phyloP scores from a whole-genome alignment of 2,888 invertebrate species.

The Hypselothyrea guttata region DNA sequence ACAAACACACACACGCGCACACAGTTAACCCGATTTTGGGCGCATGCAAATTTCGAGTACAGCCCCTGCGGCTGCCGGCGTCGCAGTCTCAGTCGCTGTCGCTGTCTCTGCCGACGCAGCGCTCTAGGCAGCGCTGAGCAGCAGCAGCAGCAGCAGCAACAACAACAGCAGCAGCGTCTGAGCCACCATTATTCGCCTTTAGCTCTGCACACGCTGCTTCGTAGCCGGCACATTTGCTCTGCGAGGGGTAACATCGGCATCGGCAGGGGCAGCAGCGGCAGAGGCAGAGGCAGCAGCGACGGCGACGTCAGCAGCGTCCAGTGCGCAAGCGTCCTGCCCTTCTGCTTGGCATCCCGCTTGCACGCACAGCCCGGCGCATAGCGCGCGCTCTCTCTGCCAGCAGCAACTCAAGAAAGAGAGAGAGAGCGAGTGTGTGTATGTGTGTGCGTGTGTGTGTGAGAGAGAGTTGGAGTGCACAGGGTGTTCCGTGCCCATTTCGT shows the following conservation, averaged over 20 bases:
- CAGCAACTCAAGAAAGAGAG: slow-evolving; percentile 6
- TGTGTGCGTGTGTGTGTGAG: no score
- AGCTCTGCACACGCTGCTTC: slow-evolving; percentile 60
- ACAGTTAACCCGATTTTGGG: slow-evolving; percentile 78
- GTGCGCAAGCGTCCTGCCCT: slow-evolving; percentile 53
- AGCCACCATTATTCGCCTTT: slow-evolving; percentile 73
- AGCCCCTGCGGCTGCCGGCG: slow-evolving; percentile 52
- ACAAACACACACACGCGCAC: slow-evolving; percentile 24
- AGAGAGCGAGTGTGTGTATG: no score
- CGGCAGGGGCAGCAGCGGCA: slow-evolving; percentile 11
- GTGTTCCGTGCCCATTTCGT: slow-evolving; percentile 48
- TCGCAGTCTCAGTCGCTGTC: slow-evolving; percentile 40
- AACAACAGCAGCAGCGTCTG: slow-evolving; percentile 21
- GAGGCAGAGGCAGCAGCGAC: slow-evolving; percentile 22
- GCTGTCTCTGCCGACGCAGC: slow-evolving; percentile 32
- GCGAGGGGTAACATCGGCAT: slow-evolving; percentile 49
- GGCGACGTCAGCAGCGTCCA: slow-evolving; percentile 46
- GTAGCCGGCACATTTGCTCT: slow-evolving; percentile 29
- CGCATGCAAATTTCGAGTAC: slow-evolving; percentile 68
- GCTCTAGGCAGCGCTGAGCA: slow-evolving; percentile 40
- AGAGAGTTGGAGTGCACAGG: slow-evolving; percentile 12
- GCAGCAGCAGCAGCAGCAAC: slow-evolving; percentile 22
- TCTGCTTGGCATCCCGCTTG: slow-evolving; percentile 14
- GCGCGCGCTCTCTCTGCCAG: slow-evolving; percentile 27
- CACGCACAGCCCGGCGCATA: neutral